phyloP scores from a whole-genome alignment of 2,888 invertebrate genomes.

The Baronia brevicornis region DNA sequence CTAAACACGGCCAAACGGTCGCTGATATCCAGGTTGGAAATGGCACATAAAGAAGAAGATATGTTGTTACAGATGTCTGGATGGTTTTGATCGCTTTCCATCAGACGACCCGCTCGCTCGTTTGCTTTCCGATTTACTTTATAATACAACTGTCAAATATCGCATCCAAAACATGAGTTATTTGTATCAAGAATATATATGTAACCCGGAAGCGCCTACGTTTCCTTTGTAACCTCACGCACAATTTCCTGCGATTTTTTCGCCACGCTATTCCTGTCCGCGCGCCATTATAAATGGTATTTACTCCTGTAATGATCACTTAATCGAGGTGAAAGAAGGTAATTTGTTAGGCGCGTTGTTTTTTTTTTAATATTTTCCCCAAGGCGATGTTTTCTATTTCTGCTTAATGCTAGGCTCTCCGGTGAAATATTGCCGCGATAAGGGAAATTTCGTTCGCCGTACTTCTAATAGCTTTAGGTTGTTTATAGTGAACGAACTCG shows the following conservation, averaged over 20 bases:
- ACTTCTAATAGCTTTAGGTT: constrained; percentile 61
- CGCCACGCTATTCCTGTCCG: constrained; percentile 32
- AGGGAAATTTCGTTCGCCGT: constrained; percentile 64
- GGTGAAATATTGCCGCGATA: constrained; percentile 66
- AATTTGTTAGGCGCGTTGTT: constrained; percentile 38
- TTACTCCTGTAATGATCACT: constrained; percentile 57
- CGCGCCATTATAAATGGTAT: constrained; percentile 48
- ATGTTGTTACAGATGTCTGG: too few relatives aligned
- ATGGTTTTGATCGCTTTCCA: too few relatives aligned
- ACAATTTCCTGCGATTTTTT: constrained; percentile 58
- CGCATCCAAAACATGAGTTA: constrained; percentile 51
- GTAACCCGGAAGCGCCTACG: too few relatives aligned
- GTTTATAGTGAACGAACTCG: constrained; percentile 64
- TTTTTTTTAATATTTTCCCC: constrained; percentile 31
- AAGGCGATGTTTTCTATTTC: constrained; percentile 40
- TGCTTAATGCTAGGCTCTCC: constrained; percentile 55
- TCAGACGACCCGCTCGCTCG: too few relatives aligned
- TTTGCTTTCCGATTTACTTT: too few relatives aligned
- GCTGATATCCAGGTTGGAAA: too few relatives aligned
- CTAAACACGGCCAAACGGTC: too few relatives aligned
- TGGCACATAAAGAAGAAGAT: too few relatives aligned
- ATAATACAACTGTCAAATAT: too few relatives aligned
- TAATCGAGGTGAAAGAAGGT: constrained; percentile 60
- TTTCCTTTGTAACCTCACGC: constrained; percentile 51
- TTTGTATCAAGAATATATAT: too few relatives aligned